Conservation (phyloP, 2,888 invertebrate genomes). For the Temnothorax ravouxi region DNA sequence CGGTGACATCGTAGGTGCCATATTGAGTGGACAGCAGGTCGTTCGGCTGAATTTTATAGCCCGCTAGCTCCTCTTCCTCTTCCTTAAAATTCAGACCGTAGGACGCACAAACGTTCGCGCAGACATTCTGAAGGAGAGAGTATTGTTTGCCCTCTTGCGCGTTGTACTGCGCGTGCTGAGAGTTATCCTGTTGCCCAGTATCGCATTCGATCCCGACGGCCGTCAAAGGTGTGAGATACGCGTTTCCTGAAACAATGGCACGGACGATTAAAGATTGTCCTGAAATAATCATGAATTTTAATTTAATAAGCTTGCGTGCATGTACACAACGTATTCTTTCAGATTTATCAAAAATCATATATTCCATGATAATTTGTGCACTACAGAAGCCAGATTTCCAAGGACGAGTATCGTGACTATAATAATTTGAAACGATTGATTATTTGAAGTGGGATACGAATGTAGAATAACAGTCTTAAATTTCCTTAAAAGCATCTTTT, state of each 20-base stretch:
- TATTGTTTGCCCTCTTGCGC: slow-evolving; percentile 90
- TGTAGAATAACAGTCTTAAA: neutral
- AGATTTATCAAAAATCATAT: neutral
- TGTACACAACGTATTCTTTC: neutral
- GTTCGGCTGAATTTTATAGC: slow-evolving; percentile 91
- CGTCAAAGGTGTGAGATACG: slow-evolving; percentile 90
- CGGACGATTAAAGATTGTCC: neutral
- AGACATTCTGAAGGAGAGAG: slow-evolving; percentile 91
- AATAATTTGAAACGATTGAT: neutral
- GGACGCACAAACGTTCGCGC: slow-evolving; percentile 90
- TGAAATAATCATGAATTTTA: neutral
- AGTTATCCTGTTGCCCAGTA: slow-evolving; percentile 89
- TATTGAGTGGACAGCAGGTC: slow-evolving; percentile 88
- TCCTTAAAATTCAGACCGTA: slow-evolving; percentile 93
- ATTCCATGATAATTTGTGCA: neutral
- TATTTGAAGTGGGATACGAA: neutral
- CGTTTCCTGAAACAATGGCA: slow-evolving; percentile 86
- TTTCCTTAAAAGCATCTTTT: neutral
- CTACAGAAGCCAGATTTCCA: neutral
- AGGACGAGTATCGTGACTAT: neutral
- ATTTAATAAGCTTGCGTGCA: neutral
- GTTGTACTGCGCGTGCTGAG: slow-evolving; percentile 82
- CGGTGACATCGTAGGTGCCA: slow-evolving; percentile 89
- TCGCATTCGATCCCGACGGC: slow-evolving; percentile 92
- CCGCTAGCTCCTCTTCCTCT: slow-evolving; percentile 90